Conservation (phyloP, 2,888 invertebrate genomes). For the Lacanobia oleracea region DNA sequence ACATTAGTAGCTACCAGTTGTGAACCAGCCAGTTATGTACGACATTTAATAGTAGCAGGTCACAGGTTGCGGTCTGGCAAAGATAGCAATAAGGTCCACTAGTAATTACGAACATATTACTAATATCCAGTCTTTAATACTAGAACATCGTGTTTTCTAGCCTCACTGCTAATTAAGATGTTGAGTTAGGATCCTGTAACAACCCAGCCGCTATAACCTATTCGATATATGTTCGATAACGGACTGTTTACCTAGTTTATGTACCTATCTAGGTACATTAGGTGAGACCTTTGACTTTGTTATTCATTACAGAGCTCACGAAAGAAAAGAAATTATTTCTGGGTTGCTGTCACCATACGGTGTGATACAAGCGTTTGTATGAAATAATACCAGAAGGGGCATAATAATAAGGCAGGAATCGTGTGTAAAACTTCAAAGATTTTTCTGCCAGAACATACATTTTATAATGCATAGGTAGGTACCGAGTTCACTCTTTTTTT, state of each 20-base stretch:
- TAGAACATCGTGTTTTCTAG: constrained; percentile 33
- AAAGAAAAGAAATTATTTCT: neutral
- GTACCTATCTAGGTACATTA: too few relatives aligned
- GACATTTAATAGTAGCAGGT: constrained; percentile 44
- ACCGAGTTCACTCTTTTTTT: too few relatives aligned
- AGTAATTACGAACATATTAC: constrained; percentile 34
- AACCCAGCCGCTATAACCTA: neutral
- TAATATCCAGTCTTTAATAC: constrained; percentile 43
- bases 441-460: too few relatives aligned
- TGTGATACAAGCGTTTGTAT: too few relatives aligned
- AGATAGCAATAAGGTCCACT: constrained; percentile 34
- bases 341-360: neutral
- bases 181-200: constrained; percentile 28
- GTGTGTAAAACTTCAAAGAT: too few relatives aligned
- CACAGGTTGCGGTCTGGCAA: constrained; percentile 20
- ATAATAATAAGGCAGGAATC: too few relatives aligned
- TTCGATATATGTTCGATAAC: constrained; percentile 6
- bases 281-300: neutral
- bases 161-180: constrained; percentile 35
- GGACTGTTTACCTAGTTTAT: neutral
- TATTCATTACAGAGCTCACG: neutral
- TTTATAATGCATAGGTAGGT: too few relatives aligned
- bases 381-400: too few relatives aligned
- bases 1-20: neutral
- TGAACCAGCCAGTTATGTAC: constrained; percentile 6